A percentile compares a stretch with the other conserved stretches of the same genome.
These are phyloP conservation scores for Triops cancriformis DNA, from an alignment of 1,140 invertebrate genomes.

Conservation along the genomic window DNA sequence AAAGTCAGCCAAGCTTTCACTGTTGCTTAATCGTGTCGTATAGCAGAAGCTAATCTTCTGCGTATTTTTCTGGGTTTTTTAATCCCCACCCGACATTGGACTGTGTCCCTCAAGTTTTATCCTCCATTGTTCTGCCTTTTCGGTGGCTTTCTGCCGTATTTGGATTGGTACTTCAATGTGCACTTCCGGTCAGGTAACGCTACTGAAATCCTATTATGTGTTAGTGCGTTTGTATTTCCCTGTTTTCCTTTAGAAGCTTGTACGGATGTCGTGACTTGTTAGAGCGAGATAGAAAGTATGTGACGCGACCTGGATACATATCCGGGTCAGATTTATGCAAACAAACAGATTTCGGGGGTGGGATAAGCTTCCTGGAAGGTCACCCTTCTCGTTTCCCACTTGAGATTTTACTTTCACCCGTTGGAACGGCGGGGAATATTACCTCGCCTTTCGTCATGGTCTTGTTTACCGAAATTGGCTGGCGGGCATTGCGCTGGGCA, in stretches of 20 bases:
- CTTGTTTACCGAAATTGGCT: no score
- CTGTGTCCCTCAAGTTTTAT: neutral
- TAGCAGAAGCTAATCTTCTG: neutral
- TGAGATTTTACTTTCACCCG: neutral
- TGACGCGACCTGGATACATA: neutral
- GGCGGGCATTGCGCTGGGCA: no score
- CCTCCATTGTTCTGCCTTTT: neutral
- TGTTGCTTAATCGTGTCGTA: neutral
- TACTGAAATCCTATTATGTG: neutral
- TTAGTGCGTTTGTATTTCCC: neutral
- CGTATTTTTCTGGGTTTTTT: neutral
- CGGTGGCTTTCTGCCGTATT: constrained; percentile 8
- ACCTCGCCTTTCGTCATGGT: no score
- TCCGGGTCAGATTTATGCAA: constrained; percentile 7
- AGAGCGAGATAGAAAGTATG: constrained; percentile 4
- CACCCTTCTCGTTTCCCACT: neutral
- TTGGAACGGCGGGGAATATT: neutral
- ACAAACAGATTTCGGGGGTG: neutral
- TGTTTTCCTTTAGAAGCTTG: no score
- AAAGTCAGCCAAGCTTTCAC: neutral
- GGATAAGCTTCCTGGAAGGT: neutral
- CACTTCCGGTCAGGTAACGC: neutral
- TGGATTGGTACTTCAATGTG: constrained; percentile 13
- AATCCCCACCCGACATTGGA: neutral
- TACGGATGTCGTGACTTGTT: no score